Conservation (phyloP, 1,140 invertebrate species). For the Eumeta japonica region DNA sequence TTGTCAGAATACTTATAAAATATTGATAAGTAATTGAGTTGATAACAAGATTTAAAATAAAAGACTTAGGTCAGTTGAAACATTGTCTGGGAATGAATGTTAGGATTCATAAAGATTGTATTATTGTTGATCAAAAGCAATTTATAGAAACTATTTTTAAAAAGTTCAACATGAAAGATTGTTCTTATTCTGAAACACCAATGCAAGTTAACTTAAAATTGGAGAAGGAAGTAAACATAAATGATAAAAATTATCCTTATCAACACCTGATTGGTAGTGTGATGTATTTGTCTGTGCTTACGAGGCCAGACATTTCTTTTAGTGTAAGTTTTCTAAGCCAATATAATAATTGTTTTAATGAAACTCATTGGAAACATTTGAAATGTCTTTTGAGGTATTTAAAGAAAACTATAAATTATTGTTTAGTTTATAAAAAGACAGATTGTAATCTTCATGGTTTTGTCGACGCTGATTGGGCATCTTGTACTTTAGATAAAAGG, state of each 20-base stretch:
- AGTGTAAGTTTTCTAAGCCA: no score
- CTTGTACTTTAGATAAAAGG: slow-evolving; percentile 25
- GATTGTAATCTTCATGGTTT: slow-evolving; percentile 23
- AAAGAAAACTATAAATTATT: no score
- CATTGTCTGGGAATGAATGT: slow-evolving; percentile 16
- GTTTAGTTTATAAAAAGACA: slow-evolving; percentile 10
- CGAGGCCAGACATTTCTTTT: slow-evolving; percentile 52
- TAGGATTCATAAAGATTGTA: slow-evolving; percentile 7
- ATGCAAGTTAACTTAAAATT: slow-evolving; percentile 20
- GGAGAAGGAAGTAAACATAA: slow-evolving; percentile 11
- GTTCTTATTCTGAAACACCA: slow-evolving; percentile 21
- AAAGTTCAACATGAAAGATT: slow-evolving; percentile 28
- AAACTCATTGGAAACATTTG: no score
- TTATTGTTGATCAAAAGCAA: no score
- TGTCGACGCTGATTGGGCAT: slow-evolving; percentile 44
- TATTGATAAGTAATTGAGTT: no score
- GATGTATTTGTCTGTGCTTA: slow-evolving; percentile 40
- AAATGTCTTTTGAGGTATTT: slow-evolving; percentile 38
- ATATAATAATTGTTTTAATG: no score
- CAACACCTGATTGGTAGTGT: slow-evolving; percentile 21
- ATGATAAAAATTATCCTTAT: slow-evolving; percentile 12
- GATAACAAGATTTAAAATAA: no score
- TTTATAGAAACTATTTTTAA: no score
- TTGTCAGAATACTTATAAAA: no score
- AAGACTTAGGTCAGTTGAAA: no score